Evolutionary conservation across 2,113 vertebrate genomes (phyloP).

Genomic region (Nycticryphes semicollaris): DNA sequence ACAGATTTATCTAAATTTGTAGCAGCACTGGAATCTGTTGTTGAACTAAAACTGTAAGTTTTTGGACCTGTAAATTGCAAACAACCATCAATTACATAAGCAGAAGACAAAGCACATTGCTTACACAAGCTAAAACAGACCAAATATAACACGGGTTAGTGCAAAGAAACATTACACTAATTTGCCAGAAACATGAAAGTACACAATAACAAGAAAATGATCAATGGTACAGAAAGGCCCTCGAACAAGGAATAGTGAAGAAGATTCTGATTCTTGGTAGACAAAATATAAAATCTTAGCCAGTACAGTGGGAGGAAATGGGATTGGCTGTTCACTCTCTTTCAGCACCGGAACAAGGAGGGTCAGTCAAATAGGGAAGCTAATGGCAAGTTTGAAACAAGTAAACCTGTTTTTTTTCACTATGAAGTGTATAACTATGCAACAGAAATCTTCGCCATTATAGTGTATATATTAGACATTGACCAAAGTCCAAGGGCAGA

Average conservation of each 20-base stretch:
- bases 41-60: slow-evolving; percentile 90
- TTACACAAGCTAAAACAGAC: background rate
- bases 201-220: background rate
- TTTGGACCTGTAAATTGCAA: slow-evolving; percentile 84
- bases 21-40: slow-evolving; percentile 78
- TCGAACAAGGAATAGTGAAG: background rate
- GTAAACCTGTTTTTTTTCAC: background rate
- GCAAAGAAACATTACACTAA: background rate
- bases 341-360: background rate
- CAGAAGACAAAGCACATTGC: background rate
- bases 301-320: background rate
- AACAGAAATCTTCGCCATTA: background rate
- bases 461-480: background rate
- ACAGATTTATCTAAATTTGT: slow-evolving; percentile 87
- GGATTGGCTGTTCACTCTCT: background rate
- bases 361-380: background rate
- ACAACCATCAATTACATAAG: background rate
- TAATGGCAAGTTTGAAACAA: background rate
- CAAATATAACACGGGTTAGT: background rate
- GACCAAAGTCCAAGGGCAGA: background rate
- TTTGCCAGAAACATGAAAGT: background rate
- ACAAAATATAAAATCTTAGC: background rate
- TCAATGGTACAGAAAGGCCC: background rate
- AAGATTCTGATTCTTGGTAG: background rate
- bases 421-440: rapidly evolving